Conservation (phyloP, 1,140 invertebrate genomes). For the Rhagoletis pomonella region DNA sequence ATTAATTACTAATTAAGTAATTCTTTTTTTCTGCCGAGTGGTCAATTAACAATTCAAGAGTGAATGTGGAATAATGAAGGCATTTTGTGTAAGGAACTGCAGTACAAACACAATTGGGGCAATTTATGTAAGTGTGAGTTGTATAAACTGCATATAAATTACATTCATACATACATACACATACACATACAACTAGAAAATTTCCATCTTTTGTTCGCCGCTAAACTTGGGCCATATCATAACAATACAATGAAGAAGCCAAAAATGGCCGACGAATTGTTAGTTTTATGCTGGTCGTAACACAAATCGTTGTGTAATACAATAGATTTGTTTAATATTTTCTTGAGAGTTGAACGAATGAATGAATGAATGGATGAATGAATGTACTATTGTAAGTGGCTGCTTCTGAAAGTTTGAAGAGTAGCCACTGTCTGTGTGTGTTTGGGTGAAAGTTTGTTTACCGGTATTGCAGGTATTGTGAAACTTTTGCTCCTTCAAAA, state of each 20-base stretch:
- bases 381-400: not conserved
- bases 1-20: slow-evolving; percentile 36
- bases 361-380: not conserved
- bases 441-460: slow-evolving; percentile 24
- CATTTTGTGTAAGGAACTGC: too few relatives aligned
- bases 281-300: slow-evolving; percentile 27
- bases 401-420: not conserved
- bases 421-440: not conserved
- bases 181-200: not conserved
- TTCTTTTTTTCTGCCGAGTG: not conserved
- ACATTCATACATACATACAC: not conserved
- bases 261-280: slow-evolving; percentile 39
- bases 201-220: not conserved
- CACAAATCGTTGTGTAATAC: not conserved
- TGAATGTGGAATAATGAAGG: not conserved
- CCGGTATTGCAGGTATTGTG: slow-evolving; percentile 33
- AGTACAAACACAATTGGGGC: not conserved
- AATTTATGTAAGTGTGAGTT: not conserved
- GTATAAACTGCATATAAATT: not conserved
- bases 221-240: not conserved
- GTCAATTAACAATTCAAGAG: not conserved
- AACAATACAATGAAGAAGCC: slow-evolving; percentile 39
- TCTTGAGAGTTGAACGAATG: not conserved
- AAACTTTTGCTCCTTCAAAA: slow-evolving; percentile 12
- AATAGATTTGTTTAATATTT: not conserved